Evolutionary conservation across 1,140 invertebrate genomes (phyloP), one percentile per base, ranked within the genome.

Genomic region (Hirudo medicinalis): DNA sequence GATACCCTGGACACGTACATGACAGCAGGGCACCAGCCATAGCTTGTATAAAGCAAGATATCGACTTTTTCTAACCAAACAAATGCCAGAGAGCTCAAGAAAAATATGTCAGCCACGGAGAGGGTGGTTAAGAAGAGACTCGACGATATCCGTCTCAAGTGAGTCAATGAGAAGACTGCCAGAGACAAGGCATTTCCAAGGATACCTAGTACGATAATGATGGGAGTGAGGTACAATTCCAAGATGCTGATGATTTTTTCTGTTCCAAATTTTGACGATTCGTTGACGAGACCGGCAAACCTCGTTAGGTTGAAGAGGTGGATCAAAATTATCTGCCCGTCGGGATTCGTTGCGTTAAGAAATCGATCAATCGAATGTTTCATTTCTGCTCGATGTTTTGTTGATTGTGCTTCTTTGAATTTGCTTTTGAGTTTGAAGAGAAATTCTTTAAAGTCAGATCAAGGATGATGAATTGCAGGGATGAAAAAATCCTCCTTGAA

Each of bases 111-210:
- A 32, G 70, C 70, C 19, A 74, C 49, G 0, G 73, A 57, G 27
- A 74, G 70, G 19, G 66, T 29, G 0, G 73, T 57, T 27, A 74
- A 63, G 53, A 72, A 74, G 6, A 74, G 71, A 63, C 57, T 67
- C 54, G 67, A 53, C n/a, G 73, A 71, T 25, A 67, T 32, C 20
- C 54, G 63, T 25, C 54, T 32, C 22, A 74, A 63, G 66, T 74
- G 70, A 13, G 73, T 74, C 22, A 25, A 25, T 15, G 68, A 54
- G 49, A 74, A 74, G n/a, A 74, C 73, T 22, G 70, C 25, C 36
- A 74, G 60, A 13, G 73, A 74, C 20, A 71, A 49, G 19, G 43
- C 27, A 29, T 74, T 74, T 17, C 73, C 73, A 40, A 71, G 53
- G 0, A 74, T 29, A 20, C 73, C 73, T 27, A 74, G 32, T 17